Evolutionary conservation across 2,113 vertebrate species (phyloP), one percentile per base, ranked within the genome.

Genomic region (Piprites chloris): DNA sequence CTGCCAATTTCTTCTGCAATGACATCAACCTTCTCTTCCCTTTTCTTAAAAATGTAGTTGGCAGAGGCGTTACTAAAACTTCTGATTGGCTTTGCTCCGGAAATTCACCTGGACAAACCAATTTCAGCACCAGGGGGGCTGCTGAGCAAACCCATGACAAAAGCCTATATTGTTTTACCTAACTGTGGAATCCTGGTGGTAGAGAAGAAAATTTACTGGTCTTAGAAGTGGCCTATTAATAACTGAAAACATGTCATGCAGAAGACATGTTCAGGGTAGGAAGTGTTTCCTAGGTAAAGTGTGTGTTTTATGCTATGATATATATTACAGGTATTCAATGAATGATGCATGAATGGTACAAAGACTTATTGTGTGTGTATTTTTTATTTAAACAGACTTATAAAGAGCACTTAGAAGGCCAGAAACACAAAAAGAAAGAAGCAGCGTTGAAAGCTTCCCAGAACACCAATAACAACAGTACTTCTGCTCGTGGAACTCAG

Each of bases 371-470:
- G 0, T 55, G 41, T 83, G 68, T 72, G n/a, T 91, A 24, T 83
- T 62, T 52, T 86, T 95, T 82, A n/a, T 97, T 97, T 92, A 85
- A 97, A 98, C 95, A 99, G 99, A 99, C 99, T 27, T 99, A 99
- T 7, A 99, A 99, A 97, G 99, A 99, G 92, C 99, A 99, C 96
- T 98, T 99, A 87, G 99, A 99, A 97, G 99, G 99, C 61, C 99
- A 99, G 97, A 99, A 99, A 96, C 99, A 99, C 98, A 99, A 99
- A 96, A 99, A 99, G 98, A 99, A 99, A 95, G 99, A 99, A 97
- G 99, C 99, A 0, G 99, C 99, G 1, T 96, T 99, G 87, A 99
- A 99, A 97, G 98, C 99, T 66, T 99, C 99, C 30, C 99, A 99
- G 97, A 99, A 98, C 95, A 99, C 97, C 94, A 98, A 81, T 42